Percentiles rank a stretch among this genome's conserved stretches.
These are phyloP conservation scores for Lydus trimaculatus DNA, from an alignment of 2,888 invertebrate species.

Conservation along the genomic window DNA sequence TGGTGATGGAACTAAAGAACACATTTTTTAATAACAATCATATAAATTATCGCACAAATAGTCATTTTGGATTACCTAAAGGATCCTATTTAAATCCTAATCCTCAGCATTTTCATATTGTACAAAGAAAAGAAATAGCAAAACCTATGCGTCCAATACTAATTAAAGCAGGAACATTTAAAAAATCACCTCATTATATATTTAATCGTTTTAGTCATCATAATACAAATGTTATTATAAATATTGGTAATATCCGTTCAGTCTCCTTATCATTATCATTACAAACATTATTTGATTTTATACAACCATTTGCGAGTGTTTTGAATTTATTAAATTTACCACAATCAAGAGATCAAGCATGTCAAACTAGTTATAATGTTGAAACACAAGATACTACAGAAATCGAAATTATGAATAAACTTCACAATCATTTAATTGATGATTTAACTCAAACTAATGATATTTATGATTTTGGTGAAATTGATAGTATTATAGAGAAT, in stretches of 20 bases:
- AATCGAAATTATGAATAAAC: conserved; percentile 37
- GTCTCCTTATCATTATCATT: conserved; percentile 52
- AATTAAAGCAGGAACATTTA: conserved; percentile 39
- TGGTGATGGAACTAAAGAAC: conserved; percentile 9
- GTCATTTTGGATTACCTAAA: conserved; percentile 56
- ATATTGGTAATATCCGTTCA: conserved; percentile 46
- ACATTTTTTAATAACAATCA: neutral
- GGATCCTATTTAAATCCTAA: conserved; percentile 57
- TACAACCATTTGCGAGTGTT: conserved; percentile 54
- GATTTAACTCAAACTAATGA: conserved; percentile 27
- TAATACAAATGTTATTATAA: conserved; percentile 44
- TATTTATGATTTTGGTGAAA: conserved; percentile 7
- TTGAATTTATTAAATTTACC: conserved; percentile 44
- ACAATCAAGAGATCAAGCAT: conserved; percentile 38
- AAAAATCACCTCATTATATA: conserved; percentile 33
- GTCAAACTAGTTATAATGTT: conserved; percentile 50
- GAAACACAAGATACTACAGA: conserved; percentile 32
- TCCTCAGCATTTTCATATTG: conserved; percentile 58
- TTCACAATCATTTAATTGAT: conserved; percentile 38
- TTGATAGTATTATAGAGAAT: neutral
- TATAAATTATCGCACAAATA: conserved; percentile 53
- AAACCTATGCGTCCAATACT: conserved; percentile 48
- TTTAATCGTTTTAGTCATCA: conserved; percentile 32
- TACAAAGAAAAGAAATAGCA: conserved; percentile 46
- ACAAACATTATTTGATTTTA: conserved; percentile 52